These are phyloP conservation scores for Crocodylus rhombifer DNA, from an alignment of 2,797 vertebrate species.

Conservation along the genomic window DNA sequence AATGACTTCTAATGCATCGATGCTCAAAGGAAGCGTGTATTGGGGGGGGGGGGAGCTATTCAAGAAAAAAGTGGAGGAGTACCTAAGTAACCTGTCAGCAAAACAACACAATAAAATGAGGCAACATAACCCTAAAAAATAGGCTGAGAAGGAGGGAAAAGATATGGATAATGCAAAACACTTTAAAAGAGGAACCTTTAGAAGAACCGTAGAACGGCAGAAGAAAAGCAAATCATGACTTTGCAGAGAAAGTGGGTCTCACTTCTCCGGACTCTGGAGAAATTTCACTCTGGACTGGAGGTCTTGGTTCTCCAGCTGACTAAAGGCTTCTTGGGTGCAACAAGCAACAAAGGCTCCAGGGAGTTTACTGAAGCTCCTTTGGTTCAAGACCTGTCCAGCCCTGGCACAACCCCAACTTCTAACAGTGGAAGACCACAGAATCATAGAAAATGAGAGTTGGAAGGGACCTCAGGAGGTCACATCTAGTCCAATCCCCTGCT, in stretches of 20 bases:
- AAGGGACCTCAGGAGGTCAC: too few species aligned
- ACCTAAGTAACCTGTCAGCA: background rate
- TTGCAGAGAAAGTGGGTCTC: background rate
- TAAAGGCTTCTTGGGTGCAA: background rate
- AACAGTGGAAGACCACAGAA: background rate
- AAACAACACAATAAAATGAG: background rate
- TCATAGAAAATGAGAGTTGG: too few species aligned
- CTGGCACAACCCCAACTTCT: rapidly evolving
- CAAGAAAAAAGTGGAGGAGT: background rate
- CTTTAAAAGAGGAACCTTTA: background rate
- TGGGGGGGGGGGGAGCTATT: background rate
- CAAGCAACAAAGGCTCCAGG: background rate
- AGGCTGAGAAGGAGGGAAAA: background rate
- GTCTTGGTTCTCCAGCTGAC: background rate
- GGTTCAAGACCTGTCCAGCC: background rate
- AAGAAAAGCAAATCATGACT: background rate
- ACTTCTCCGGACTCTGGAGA: background rate
- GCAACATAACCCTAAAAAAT: rapidly evolving
- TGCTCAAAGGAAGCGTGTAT: background rate
- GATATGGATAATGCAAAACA: background rate
- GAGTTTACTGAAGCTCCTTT: rapidly evolving
- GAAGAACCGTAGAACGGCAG: background rate
- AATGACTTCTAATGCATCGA: background rate
- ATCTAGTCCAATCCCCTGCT: too few species aligned
- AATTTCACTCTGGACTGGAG: background rate